phyloP scores from a whole-genome alignment of 2,113 vertebrate genomes.

The Erinaceus europaeus region DNA sequence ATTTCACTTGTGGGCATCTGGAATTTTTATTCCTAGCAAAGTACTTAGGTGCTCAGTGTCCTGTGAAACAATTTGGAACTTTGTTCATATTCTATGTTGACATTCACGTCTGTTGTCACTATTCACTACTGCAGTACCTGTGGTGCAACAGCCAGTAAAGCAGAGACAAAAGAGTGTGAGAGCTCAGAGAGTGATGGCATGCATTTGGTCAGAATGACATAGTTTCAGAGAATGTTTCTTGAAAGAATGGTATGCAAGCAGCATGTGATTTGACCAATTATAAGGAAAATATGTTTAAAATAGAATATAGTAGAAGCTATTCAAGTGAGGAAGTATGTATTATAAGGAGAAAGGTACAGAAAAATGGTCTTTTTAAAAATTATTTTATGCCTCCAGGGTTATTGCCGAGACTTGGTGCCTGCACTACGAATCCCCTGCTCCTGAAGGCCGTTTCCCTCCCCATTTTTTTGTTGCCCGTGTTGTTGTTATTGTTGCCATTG shows the following conservation, averaged over 20 bases:
- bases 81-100: background rate
- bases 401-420: no score
- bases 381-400: no score
- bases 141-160: background rate
- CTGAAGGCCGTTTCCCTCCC: no score
- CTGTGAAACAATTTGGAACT: fast-evolving
- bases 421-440: no score
- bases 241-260: background rate
- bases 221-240: background rate
- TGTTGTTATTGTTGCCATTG: no score
- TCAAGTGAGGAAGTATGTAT: background rate
- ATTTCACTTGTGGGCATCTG: background rate
- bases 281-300: background rate
- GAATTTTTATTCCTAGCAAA: background rate
- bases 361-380: no score
- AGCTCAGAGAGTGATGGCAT: background rate
- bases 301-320: background rate
- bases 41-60: background rate
- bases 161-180: background rate
- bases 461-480: no score
- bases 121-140: background rate
- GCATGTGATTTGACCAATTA: background rate
- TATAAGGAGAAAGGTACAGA: background rate
- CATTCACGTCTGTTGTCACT: no score
- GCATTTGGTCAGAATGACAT: background rate